Percentiles rank a stretch among this genome's conserved stretches.
Conservation (phyloP, 2,113 vertebrate species). For the Dryoscopus gambensis region DNA sequence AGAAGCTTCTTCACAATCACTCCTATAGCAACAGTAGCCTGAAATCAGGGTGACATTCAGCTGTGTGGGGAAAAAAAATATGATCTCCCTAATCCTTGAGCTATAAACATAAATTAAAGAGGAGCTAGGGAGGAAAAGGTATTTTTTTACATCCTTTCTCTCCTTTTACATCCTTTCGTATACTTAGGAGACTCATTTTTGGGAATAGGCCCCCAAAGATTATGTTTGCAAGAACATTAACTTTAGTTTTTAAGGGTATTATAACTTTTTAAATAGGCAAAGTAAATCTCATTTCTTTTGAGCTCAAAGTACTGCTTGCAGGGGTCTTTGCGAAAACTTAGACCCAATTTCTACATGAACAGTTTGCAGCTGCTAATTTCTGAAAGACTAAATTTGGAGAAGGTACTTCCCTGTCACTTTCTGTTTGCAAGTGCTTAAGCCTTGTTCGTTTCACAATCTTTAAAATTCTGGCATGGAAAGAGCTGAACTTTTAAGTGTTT, state of each 20-base stretch:
- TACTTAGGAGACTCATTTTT: neutral
- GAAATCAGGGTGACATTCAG: neutral
- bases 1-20: neutral
- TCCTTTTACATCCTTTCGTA: neutral
- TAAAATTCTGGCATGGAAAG: neutral
- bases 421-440: neutral
- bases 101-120: neutral
- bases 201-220: neutral
- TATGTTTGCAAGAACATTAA: neutral
- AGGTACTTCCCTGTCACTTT: neutral
- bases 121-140: neutral
- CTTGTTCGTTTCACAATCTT: neutral
- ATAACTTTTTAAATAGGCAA: neutral
- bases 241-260: neutral
- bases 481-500: neutral
- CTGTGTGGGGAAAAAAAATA: neutral
- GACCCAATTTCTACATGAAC: neutral
- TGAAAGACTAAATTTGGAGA: neutral
- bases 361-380: neutral
- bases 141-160: neutral
- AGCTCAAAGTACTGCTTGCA: neutral
- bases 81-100: neutral
- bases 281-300: neutral
- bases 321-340: neutral
- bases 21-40: neutral